Evolutionary conservation across 2,797 vertebrate species (phyloP).

Genomic region (Cynodonichthys magdalenae): DNA sequence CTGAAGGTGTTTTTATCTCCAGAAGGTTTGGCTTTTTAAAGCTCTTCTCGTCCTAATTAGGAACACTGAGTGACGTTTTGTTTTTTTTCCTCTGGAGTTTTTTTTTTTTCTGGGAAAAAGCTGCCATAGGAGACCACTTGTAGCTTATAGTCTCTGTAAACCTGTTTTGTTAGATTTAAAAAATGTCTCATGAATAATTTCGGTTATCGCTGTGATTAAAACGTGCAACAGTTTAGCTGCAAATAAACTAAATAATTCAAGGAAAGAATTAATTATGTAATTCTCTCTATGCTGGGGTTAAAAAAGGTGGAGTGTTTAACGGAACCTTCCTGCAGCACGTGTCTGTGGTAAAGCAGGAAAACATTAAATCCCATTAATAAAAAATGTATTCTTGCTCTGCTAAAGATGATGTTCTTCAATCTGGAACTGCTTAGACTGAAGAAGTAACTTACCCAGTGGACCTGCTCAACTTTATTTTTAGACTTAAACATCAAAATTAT

Average conservation of each 20-base stretch:
- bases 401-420: too few relatives aligned
- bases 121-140: slow-evolving; percentile 23
- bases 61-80: slow-evolving; percentile 41
- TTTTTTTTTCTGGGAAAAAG: slow-evolving; percentile 11
- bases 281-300: too few relatives aligned
- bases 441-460: too few relatives aligned
- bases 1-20: slow-evolving; percentile 37
- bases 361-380: too few relatives aligned
- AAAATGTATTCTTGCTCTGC: too few relatives aligned
- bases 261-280: too few relatives aligned
- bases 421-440: too few relatives aligned
- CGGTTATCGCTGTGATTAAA: not conserved
- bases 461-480: too few relatives aligned
- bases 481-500: too few relatives aligned
- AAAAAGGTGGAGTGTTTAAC: too few relatives aligned
- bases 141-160: slow-evolving; percentile 21
- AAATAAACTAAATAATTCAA: slow-evolving; percentile 3
- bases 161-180: slow-evolving; percentile 20
- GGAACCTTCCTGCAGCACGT: too few relatives aligned
- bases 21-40: slow-evolving; percentile 37
- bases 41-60: slow-evolving; percentile 53
- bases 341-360: too few relatives aligned
- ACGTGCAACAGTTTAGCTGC: slow-evolving; percentile 1
- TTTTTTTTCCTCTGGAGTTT: slow-evolving; percentile 29
- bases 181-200: slow-evolving; percentile 27